Evolutionary conservation across 2,888 invertebrate genomes (phyloP).

Genomic region (Erpobdella octoculata): DNA sequence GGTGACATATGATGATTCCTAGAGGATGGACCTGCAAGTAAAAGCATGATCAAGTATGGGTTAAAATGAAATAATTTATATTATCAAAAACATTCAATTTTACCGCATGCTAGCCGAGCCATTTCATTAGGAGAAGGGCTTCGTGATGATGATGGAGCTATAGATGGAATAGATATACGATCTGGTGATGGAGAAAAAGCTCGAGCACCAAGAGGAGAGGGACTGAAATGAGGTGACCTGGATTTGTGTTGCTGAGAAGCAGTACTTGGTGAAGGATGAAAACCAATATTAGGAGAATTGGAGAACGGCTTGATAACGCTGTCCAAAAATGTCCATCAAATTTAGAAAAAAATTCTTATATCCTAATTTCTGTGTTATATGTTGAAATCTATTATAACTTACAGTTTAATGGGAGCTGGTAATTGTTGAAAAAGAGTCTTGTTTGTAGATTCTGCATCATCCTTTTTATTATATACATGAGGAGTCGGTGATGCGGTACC

Average conservation of each 20-base stretch:
- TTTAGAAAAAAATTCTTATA: neutral
- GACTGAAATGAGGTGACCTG: neutral
- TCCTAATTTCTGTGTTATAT: neutral
- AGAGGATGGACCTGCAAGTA: neutral
- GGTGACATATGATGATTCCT: slow-evolving; percentile 8
- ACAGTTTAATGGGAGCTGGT: slow-evolving; percentile 20
- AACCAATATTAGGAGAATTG: neutral
- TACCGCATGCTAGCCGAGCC: slow-evolving; percentile 13
- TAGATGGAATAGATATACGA: slow-evolving; percentile 6
- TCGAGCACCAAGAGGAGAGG: neutral
- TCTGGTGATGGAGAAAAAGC: neutral
- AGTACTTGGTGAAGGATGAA: neutral
- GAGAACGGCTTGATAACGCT: slow-evolving; percentile 22
- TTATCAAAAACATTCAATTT: too few relatives aligned
- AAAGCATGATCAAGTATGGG: neutral
- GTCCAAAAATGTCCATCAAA: neutral
- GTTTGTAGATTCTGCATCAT: neutral
- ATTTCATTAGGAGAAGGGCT: slow-evolving; percentile 26
- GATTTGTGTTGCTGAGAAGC: neutral
- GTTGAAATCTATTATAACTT: neutral
- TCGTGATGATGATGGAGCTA: slow-evolving; percentile 5
- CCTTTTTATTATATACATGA: neutral
- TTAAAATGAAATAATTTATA: neutral
- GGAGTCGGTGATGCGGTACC: neutral
- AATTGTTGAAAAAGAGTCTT: neutral